A percentile compares a stretch with the other conserved stretches of the same genome.
Evolutionary conservation across 2,888 invertebrate species (phyloP).

Genomic region (Erebia epiphron): DNA sequence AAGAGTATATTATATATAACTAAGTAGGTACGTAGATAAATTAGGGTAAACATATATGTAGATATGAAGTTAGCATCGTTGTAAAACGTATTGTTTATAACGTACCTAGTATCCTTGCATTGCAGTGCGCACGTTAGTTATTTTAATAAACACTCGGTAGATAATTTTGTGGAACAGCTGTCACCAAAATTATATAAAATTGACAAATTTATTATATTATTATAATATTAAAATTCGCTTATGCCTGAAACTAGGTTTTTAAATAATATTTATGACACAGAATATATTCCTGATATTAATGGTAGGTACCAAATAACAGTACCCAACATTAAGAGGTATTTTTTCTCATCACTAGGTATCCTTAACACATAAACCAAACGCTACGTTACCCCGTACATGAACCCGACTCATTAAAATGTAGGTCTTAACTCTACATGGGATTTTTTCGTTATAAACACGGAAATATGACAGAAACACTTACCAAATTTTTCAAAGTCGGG

Average conservation of each 20-base stretch:
- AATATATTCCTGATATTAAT: no score
- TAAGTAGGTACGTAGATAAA: no score
- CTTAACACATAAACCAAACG: background rate
- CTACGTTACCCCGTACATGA: background rate
- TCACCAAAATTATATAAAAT: background rate
- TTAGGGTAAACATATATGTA: no score
- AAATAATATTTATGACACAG: no score
- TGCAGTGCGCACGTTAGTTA: no score
- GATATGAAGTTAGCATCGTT: no score
- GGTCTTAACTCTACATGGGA: background rate
- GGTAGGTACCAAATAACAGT: background rate
- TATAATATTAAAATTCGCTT: no score
- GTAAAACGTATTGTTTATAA: no score
- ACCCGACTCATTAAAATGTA: background rate
- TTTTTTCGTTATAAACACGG: background rate
- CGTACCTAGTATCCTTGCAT: no score
- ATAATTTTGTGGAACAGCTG: background rate
- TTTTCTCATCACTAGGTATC: background rate
- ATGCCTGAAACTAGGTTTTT: no score
- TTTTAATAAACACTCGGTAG: no score
- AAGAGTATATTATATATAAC: background rate
- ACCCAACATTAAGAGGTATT: background rate
- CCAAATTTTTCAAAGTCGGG: constrained; percentile 34
- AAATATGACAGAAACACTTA: constrained; percentile 40
- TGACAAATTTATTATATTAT: no score